Evolutionary conservation across 2,888 invertebrate species (phyloP), one percentile per base, ranked within the genome.

Genomic region (Sinotaia quadrata): DNA sequence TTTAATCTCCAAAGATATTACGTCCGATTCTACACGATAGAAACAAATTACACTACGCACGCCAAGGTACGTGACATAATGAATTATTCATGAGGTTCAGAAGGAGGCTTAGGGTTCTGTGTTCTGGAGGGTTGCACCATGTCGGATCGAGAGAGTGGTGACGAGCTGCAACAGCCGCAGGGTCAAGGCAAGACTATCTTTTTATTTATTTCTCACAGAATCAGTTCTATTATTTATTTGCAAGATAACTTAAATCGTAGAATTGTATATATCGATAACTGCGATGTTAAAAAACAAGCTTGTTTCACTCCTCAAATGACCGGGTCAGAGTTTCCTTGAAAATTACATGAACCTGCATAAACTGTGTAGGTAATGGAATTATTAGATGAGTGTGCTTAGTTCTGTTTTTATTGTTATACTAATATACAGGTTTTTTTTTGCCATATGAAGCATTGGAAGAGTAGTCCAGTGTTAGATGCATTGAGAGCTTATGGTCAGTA

Each of bases 141-240:
- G 88, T 88, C 88, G 87, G 88, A 88, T 81, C 84, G 86, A 74
- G 88, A 88, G 78, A 87, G 86, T 81, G 88, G 87, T 80, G 88
- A 88, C 78, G 87, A 88, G 76, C 85, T 82, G 79, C 82, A 79
- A 78, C 85, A 85, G 79, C 80, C 82, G 76, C 87, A 86, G 83
- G 84, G 84, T 74, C 84, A 82, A 79, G 85, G 85, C 82, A 79
- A 54, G 68, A 73, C 36, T 37, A 44, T 56, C 21, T 52, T 54
- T 60, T 41, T 56, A 44, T 56, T 56, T 12, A 49, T 52, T 66
- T 54, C 47, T 49, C 56, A n/a, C n/a, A n/a, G n/a, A n/a, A n/a
- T n/a, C n/a, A n/a, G n/a, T n/a, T n/a, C n/a, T n/a, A n/a, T n/a
- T n/a, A n/a, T n/a, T n/a, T n/a, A n/a, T n/a, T n/a, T n/a, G n/a